Evolutionary conservation across 2,888 invertebrate species (phyloP).

Genomic region (Drosophila fulvimacula): DNA sequence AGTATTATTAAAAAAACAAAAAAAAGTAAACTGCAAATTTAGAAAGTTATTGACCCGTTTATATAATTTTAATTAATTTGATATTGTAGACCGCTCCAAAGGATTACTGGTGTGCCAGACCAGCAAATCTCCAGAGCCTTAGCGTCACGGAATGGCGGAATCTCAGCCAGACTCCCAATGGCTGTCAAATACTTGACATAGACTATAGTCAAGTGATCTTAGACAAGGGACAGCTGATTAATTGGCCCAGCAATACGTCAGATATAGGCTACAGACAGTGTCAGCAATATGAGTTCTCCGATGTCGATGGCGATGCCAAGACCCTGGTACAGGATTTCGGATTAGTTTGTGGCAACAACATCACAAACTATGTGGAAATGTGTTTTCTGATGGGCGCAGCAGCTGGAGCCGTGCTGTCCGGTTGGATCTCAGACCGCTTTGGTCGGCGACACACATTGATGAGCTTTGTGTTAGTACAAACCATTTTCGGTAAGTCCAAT

Average conservation of each 20-base stretch:
- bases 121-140: slow-evolving; percentile 83
- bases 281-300: slow-evolving; percentile 83
- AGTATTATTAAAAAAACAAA: no score
- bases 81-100: slow-evolving; percentile 85
- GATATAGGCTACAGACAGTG: slow-evolving; percentile 77
- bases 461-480: slow-evolving; percentile 86
- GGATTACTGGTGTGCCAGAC: slow-evolving; percentile 87
- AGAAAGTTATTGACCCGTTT: neutral
- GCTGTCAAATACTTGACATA: slow-evolving; percentile 84
- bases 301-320: slow-evolving; percentile 69
- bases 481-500: slow-evolving; percentile 85
- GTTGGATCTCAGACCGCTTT: slow-evolving; percentile 88
- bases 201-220: slow-evolving; percentile 60
- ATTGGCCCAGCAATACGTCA: slow-evolving; percentile 60
- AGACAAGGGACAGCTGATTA: slow-evolving; percentile 50
- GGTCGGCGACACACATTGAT: slow-evolving; percentile 88
- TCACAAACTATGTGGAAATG: slow-evolving; percentile 87
- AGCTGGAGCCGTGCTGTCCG: slow-evolving; percentile 88
- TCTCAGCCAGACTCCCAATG: slow-evolving; percentile 85
- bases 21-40: no score
- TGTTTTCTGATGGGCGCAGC: slow-evolving; percentile 88
- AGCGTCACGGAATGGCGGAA: slow-evolving; percentile 86
- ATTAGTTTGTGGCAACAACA: slow-evolving; percentile 87
- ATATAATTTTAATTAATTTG: neutral
- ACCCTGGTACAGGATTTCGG: slow-evolving; percentile 87